Conservation (phyloP, 2,797 vertebrate species). For the Enteromius fasciolatus region DNA sequence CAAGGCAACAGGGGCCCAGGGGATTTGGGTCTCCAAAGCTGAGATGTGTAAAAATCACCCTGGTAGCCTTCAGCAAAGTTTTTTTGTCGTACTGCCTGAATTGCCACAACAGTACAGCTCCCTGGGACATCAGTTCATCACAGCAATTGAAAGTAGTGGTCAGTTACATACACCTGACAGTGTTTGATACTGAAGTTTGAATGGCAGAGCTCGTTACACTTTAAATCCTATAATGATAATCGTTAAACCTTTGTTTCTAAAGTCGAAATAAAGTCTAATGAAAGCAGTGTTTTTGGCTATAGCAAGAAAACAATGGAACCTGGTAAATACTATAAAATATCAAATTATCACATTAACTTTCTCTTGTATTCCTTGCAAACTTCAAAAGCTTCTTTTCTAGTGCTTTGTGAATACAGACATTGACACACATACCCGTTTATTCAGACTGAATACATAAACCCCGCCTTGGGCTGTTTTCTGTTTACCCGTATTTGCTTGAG, state of each 20-base stretch:
- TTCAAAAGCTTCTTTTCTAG: constrained; percentile 23
- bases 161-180: constrained; percentile 31
- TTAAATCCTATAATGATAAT: constrained; percentile 8
- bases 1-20: constrained; percentile 50
- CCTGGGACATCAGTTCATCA: constrained; percentile 49
- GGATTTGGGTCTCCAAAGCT: constrained; percentile 29
- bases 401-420: constrained; percentile 29
- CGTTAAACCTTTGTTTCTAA: neutral
- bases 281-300: neutral
- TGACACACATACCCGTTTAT: constrained; percentile 29
- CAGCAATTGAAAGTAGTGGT: constrained; percentile 47
- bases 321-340: constrained; percentile 5
- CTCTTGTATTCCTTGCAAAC: constrained; percentile 2
- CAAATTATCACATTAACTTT: constrained; percentile 4
- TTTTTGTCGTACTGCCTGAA: constrained; percentile 38
- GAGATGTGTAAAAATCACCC: constrained; percentile 39
- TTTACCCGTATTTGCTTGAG: constrained; percentile 31
- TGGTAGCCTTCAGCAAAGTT: constrained; percentile 55
- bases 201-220: constrained; percentile 21
- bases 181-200: constrained; percentile 15
- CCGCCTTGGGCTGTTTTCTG: neutral
- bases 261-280: neutral
- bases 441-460: constrained; percentile 25
- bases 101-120: constrained; percentile 48
- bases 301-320: neutral